phyloP scores from a whole-genome alignment of 1,140 invertebrate species.

The Antheraea pernyi region DNA sequence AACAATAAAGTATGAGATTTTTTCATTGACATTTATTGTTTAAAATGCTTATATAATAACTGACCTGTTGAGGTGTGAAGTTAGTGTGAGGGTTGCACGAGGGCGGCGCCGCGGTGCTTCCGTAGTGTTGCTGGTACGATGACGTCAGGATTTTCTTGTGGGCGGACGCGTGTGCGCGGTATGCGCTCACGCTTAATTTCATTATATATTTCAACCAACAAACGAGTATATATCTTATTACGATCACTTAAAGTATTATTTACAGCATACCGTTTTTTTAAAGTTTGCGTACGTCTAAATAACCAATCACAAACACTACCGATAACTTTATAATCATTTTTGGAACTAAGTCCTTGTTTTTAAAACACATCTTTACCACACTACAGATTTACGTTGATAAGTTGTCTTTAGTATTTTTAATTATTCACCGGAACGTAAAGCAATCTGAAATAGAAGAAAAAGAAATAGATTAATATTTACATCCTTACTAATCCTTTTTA shows the following conservation, averaged over 20 bases:
- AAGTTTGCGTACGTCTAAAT: too few species aligned
- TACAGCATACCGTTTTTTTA: not conserved
- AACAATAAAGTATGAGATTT: too few species aligned
- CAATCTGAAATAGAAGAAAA: not conserved
- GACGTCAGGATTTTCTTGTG: conserved; percentile 90
- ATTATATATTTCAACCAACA: conserved; percentile 60
- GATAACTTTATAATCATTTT: too few species aligned
- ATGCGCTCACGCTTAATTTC: conserved; percentile 92
- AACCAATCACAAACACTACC: too few species aligned
- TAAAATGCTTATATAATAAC: conserved; percentile 13
- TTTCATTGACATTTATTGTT: not conserved
- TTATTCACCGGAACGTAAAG: not conserved
- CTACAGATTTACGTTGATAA: not conserved
- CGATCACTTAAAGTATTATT: not conserved
- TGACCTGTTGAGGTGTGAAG: conserved; percentile 65
- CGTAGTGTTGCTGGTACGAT: conserved; percentile 88
- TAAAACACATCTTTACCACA: not conserved
- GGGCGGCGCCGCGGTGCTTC: conserved; percentile 84
- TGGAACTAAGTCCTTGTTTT: not conserved
- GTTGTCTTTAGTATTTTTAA: not conserved
- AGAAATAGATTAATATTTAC: too few species aligned
- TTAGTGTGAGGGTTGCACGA: conserved; percentile 77
- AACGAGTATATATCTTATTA: not conserved
- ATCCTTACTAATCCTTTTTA: too few species aligned
- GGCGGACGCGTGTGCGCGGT: conserved; percentile 89